Percentiles rank a stretch among this genome's conserved stretches.
These are phyloP conservation scores for Drosophila algonquin DNA, from an alignment of 2,888 invertebrate species.

Conservation along the genomic window DNA sequence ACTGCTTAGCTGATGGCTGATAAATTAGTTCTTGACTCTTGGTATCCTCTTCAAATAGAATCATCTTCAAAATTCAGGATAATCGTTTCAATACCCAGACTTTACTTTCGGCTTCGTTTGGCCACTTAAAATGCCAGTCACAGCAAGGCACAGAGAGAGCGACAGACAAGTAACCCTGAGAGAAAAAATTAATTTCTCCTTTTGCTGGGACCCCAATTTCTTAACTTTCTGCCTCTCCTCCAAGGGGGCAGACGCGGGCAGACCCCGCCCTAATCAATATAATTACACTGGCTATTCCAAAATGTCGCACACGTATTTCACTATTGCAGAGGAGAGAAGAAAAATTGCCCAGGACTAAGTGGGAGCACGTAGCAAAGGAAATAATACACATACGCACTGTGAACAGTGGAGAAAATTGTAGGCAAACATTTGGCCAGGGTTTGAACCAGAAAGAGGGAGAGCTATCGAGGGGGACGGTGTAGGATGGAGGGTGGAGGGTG, in stretches of 20 bases:
- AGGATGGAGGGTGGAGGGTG: too few relatives aligned
- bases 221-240: not conserved
- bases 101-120: not conserved
- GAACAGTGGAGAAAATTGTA: slow-evolving; percentile 49
- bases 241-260: not conserved
- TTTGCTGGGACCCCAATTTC: slow-evolving; percentile 2
- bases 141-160: slow-evolving; percentile 31
- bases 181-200: slow-evolving; percentile 67
- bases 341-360: slow-evolving; percentile 51
- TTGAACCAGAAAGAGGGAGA: not conserved
- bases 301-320: slow-evolving; percentile 73
- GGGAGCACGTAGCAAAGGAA: slow-evolving; percentile 66
- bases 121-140: slow-evolving; percentile 68
- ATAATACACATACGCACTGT: slow-evolving; percentile 77
- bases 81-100: slow-evolving; percentile 13
- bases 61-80: slow-evolving; percentile 10
- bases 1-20: not conserved
- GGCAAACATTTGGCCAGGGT: slow-evolving; percentile 60
- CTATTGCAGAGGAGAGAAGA: slow-evolving; percentile 40
- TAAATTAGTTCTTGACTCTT: not conserved
- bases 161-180: not conserved
- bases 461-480: not conserved
- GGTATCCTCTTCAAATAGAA: not conserved
- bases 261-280: slow-evolving; percentile 68
- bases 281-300: slow-evolving; percentile 71